These are phyloP conservation scores for Pseudanteris insignis DNA, from an alignment of 2,888 invertebrate species.

Conservation along the genomic window DNA sequence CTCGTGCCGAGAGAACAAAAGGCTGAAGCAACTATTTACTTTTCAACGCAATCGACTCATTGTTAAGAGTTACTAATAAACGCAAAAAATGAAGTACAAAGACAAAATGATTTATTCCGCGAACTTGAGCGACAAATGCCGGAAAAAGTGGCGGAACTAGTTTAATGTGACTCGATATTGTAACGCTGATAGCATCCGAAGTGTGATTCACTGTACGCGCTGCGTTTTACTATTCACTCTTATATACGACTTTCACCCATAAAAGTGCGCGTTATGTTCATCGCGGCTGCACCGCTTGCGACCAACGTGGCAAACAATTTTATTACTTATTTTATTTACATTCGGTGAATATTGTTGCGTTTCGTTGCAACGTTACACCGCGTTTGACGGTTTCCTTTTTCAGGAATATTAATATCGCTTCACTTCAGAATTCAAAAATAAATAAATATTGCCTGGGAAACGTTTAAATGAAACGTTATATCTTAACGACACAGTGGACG, in stretches of 20 bases:
- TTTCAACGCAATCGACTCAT: conserved; percentile 1
- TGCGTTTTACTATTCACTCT: conserved; percentile 30
- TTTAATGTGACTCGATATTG: conserved; percentile 24
- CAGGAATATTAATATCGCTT: too few relatives aligned
- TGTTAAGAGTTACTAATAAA: conserved; percentile 25
- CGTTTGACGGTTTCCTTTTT: too few relatives aligned
- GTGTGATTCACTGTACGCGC: conserved; percentile 20
- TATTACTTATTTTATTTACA: too few relatives aligned
- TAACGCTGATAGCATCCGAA: conserved; percentile 27
- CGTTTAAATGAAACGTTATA: too few relatives aligned
- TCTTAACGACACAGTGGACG: too few relatives aligned
- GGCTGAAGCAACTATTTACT: conserved; percentile 5
- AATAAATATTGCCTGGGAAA: too few relatives aligned
- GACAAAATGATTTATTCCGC: conserved; percentile 24
- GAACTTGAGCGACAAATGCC: conserved; percentile 20
- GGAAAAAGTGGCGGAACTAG: conserved; percentile 35
- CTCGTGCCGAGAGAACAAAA: conserved; percentile 15
- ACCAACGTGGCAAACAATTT: too few relatives aligned
- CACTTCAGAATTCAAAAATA: too few relatives aligned
- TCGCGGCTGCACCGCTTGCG: too few relatives aligned
- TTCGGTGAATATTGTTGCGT: neutral
- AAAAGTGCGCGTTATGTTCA: conserved; percentile 14
- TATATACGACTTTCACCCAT: conserved; percentile 36
- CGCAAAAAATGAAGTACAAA: conserved; percentile 21
- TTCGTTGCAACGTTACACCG: neutral